Evolutionary conservation across 2,888 invertebrate genomes (phyloP).

Genomic region (Thyatira batis): DNA sequence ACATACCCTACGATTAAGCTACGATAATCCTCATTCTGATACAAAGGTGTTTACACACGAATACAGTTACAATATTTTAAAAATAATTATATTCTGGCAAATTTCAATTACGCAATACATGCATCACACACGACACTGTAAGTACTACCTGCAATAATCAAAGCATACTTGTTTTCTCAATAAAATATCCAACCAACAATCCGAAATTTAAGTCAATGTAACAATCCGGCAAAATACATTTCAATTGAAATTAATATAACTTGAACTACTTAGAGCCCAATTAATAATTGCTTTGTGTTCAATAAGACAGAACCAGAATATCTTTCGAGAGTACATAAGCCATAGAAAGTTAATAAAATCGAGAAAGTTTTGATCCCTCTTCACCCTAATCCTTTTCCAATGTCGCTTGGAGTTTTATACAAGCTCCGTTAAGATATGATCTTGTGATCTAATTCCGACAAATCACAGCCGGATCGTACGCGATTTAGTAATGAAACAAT

Average conservation of each 20-base stretch:
- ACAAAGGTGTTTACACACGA: too few species aligned
- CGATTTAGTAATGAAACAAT: background rate
- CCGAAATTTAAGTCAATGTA: too few species aligned
- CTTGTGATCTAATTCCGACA: constrained; percentile 31
- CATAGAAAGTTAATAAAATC: constrained; percentile 54
- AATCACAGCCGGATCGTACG: constrained; percentile 1
- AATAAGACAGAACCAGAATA: constrained; percentile 27
- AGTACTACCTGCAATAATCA: too few species aligned
- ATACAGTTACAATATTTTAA: too few species aligned
- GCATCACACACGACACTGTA: too few species aligned
- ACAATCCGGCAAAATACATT: background rate
- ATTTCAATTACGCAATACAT: too few species aligned
- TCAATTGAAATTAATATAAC: constrained; percentile 14
- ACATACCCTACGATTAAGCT: too few species aligned
- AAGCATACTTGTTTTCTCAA: too few species aligned
- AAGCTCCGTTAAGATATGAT: constrained; percentile 47
- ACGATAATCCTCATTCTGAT: too few species aligned
- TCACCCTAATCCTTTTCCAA: constrained; percentile 46
- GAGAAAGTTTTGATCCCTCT: constrained; percentile 50
- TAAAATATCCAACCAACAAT: too few species aligned
- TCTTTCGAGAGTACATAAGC: constrained; percentile 46
- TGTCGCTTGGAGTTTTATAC: constrained; percentile 48
- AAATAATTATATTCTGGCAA: too few species aligned
- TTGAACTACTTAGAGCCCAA: constrained; percentile 24
- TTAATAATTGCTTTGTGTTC: constrained; percentile 34